These are phyloP conservation scores for Propithecus perrieri DNA, from an alignment of 2,797 vertebrate genomes.

Conservation along the genomic window DNA sequence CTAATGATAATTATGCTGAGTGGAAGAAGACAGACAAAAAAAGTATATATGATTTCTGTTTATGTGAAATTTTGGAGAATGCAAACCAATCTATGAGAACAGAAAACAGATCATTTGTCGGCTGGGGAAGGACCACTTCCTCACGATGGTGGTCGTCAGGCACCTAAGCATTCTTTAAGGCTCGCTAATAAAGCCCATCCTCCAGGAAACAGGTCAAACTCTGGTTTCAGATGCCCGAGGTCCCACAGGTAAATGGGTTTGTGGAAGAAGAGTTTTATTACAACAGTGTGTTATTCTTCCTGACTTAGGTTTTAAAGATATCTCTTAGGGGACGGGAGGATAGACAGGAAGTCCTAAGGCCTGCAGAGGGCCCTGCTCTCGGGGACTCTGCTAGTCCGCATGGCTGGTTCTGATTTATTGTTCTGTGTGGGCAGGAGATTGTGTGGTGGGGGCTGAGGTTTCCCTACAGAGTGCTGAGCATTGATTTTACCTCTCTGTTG, in stretches of 20 bases:
- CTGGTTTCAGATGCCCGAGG: background rate
- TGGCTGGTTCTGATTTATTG: conserved; percentile 32
- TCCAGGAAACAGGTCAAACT: background rate
- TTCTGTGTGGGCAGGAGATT: background rate
- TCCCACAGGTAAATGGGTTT: background rate
- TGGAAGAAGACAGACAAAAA: background rate
- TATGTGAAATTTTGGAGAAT: background rate
- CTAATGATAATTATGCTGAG: background rate
- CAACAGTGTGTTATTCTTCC: background rate
- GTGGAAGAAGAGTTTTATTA: background rate
- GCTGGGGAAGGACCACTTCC: background rate
- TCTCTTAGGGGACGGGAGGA: background rate
- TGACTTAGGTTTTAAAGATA: background rate
- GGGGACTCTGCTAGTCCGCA: background rate
- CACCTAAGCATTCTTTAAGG: background rate
- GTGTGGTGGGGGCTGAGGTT: background rate
- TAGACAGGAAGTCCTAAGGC: background rate
- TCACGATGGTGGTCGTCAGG: background rate
- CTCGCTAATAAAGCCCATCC: background rate
- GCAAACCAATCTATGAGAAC: background rate
- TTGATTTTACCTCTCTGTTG: conserved; percentile 75
- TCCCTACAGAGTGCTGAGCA: conserved; percentile 37
- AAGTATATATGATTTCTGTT: background rate
- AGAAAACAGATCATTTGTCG: background rate
- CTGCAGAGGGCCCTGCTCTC: background rate